A percentile compares a stretch with the other conserved stretches of the same genome.
Conservation (phyloP, 2,797 vertebrate genomes). For the Artibeus jamaicensis region DNA sequence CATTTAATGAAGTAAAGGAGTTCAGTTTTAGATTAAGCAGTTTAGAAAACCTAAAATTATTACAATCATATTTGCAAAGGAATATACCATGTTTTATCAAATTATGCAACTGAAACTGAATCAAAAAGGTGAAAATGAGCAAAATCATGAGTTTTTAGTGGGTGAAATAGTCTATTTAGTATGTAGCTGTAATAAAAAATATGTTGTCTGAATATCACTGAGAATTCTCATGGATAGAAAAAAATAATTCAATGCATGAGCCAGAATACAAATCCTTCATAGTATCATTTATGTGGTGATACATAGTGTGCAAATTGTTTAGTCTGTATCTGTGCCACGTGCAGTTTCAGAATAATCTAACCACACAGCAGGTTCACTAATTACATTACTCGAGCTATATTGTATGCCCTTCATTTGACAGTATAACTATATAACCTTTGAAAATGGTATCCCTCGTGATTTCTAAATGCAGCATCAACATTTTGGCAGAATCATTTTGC, state of each 20-base stretch:
- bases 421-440: constrained; percentile 49
- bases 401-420: constrained; percentile 43
- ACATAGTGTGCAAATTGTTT: background rate
- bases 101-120: background rate
- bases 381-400: background rate
- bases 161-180: background rate
- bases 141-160: background rate
- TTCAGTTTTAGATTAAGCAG: background rate
- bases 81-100: constrained; percentile 6
- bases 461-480: constrained; percentile 61
- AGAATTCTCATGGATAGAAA: background rate
- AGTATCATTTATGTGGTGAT: background rate
- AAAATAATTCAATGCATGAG: background rate
- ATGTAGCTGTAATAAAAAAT: background rate
- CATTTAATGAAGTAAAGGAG: background rate
- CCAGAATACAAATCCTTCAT: background rate
- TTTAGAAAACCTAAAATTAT: constrained; percentile 35
- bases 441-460: constrained; percentile 56
- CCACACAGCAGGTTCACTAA: constrained; percentile 4
- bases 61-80: background rate
- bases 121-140: background rate
- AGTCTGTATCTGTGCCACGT: background rate
- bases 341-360: constrained; percentile 24
- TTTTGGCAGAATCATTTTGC: constrained; percentile 51
- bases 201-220: background rate